Conservation (phyloP, 2,888 invertebrate species). For the Myopa tessellatipennis region DNA sequence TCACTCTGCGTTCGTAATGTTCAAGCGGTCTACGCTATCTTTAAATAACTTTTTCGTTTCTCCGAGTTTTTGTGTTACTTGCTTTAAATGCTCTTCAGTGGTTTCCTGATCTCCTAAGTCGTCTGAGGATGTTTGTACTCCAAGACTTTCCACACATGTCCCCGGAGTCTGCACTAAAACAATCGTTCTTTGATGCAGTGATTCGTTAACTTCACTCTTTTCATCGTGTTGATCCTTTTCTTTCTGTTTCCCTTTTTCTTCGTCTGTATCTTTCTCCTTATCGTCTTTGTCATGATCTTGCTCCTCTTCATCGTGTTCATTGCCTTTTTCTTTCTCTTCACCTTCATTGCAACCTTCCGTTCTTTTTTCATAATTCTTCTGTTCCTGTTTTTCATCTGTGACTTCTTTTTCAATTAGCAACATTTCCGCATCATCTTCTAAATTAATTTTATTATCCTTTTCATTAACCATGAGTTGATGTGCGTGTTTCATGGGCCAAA, state of each 20-base stretch:
- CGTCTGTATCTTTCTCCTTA: not conserved
- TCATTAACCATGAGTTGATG: not conserved
- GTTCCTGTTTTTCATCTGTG: not conserved
- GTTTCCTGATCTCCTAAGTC: constrained; percentile 41
- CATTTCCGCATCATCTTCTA: not conserved
- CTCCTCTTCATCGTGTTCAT: not conserved
- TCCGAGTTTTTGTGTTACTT: constrained; percentile 48
- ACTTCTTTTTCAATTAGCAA: not conserved
- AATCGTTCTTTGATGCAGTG: constrained; percentile 34
- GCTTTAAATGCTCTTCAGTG: not conserved
- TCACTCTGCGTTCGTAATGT: constrained; percentile 56
- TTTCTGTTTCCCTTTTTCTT: not conserved
- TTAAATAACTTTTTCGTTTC: constrained; percentile 51
- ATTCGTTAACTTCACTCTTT: not conserved
- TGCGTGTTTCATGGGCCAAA: constrained; percentile 51
- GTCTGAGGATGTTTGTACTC: constrained; percentile 45
- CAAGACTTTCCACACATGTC: constrained; percentile 35
- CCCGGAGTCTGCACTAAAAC: constrained; percentile 46
- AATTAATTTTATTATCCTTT: not conserved
- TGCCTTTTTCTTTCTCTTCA: not conserved
- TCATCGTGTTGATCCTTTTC: constrained; percentile 21
- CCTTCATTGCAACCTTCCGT: not conserved
- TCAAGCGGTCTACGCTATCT: constrained; percentile 50
- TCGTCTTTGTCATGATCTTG: not conserved
- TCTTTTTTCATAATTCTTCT: not conserved